Evolutionary conservation across 37 sponge, comb jelly and placozoan species (phyloP).

Genomic region (Axinella damicornis): DNA sequence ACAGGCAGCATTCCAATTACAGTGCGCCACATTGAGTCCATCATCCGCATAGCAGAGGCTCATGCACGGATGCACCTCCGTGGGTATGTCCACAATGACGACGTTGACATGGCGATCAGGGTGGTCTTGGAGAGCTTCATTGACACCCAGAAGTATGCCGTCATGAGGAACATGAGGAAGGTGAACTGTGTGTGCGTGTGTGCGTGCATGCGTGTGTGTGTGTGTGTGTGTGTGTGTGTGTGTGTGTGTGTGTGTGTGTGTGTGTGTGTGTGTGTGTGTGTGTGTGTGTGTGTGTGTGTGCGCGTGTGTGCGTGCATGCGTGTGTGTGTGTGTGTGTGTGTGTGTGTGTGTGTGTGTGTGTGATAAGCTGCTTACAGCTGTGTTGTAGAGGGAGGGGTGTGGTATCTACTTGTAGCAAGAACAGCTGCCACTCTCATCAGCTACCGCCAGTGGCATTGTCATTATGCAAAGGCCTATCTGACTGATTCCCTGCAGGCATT

Average conservation of each 20-base stretch:
- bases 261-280: neutral
- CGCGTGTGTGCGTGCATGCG: too few relatives aligned
- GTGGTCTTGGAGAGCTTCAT: constrained; percentile 99
- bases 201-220: neutral
- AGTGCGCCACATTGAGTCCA: constrained; percentile 97
- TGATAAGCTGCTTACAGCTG: too few relatives aligned
- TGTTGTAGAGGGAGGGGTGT: too few relatives aligned
- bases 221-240: constrained; percentile 17
- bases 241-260: neutral
- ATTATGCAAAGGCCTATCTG: too few relatives aligned
- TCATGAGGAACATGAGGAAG: constrained; percentile 99
- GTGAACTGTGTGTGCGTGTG: constrained; percentile 26
- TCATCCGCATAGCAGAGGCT: constrained; percentile 96
- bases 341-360: too few relatives aligned
- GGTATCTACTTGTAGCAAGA: too few relatives aligned
- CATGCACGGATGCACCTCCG: constrained; percentile 96
- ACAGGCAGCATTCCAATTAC: constrained; percentile 99
- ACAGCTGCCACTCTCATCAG: too few relatives aligned
- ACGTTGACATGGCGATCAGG: constrained; percentile 98
- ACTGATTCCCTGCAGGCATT: constrained; percentile 77
- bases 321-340: too few relatives aligned
- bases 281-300: neutral
- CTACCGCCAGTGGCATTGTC: too few relatives aligned
- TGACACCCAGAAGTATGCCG: constrained; percentile 99
- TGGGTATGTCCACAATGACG: constrained; percentile 95